These are phyloP conservation scores for Lottia gigantea DNA, from an alignment of 2,888 invertebrate genomes.

Conservation along the genomic window DNA sequence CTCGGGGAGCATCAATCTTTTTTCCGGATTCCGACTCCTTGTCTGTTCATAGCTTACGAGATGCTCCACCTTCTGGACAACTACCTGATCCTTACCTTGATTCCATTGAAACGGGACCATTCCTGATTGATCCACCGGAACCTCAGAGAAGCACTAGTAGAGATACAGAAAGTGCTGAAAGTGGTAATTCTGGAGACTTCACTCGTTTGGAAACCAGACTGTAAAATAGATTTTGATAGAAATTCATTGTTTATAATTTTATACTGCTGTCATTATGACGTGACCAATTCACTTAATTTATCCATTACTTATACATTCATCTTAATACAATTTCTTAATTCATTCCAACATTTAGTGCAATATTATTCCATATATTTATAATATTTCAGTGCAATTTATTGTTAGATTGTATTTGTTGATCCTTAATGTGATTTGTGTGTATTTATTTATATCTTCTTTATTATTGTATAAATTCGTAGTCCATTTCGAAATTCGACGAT, in stretches of 20 bases:
- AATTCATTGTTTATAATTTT: not conserved
- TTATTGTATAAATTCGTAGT: too few relatives aligned
- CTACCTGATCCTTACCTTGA: conserved; percentile 30
- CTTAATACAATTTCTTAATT: too few relatives aligned
- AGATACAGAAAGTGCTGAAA: conserved; percentile 35
- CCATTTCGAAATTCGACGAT: too few relatives aligned
- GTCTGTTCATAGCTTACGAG: conserved; percentile 32
- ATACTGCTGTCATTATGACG: not conserved
- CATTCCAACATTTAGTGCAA: too few relatives aligned
- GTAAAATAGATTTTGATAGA: conserved; percentile 4
- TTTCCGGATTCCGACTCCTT: conserved; percentile 57
- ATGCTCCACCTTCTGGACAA: conserved; percentile 28
- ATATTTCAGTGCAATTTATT: too few relatives aligned
- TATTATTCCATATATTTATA: too few relatives aligned
- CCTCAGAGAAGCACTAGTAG: conserved; percentile 26
- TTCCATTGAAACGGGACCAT: conserved; percentile 28
- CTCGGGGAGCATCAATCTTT: conserved; percentile 49
- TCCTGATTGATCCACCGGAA: conserved; percentile 26
- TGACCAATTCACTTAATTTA: too few relatives aligned
- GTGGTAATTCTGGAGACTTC: conserved; percentile 26
- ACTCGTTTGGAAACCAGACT: conserved; percentile 27
- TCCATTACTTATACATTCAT: too few relatives aligned
- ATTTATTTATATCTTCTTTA: too few relatives aligned
- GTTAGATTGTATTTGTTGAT: too few relatives aligned
- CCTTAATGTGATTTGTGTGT: too few relatives aligned